Evolutionary conservation across 1,140 invertebrate genomes (phyloP), one percentile per base, ranked within the genome.

Genomic region (Drosophila sulfurigaster): DNA sequence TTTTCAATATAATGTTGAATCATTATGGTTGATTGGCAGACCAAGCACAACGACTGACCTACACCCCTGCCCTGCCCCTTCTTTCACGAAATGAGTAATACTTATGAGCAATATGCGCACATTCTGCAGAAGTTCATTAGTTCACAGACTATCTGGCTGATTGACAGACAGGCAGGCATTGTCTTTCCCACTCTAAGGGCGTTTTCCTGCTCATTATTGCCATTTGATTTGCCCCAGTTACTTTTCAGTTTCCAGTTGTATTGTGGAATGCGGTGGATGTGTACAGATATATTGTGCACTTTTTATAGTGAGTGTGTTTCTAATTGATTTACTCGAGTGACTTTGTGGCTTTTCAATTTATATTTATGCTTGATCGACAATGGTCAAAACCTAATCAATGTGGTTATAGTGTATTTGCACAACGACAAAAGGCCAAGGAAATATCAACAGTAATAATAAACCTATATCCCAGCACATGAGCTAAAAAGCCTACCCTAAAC

Each of bases 11-110:
- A 64, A 78, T 78, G 75, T 76, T 60, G 45, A 85, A 75, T 81
- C 85, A 85, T 89, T 89, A 89, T 71, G 75, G 63, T 78, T 79
- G 78, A 89, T 82, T 85, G 85, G 73, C 82, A 82, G 79, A 74
- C 60, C 56, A 78, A 60, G 45, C 58, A 75, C 51, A 69, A 16
- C 15, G 45, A 2, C n/a, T 15, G n/a, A 4, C 13, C 7, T 11
- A 25, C 20, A 30, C 25, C 10, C 11, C 1, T 30, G 2, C 3
- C 13, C 28, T 32, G 4, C 6, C 48, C 15, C 49, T 51, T 25
- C 1, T 5, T 16, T 13, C 6, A 30, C 2, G 7, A 13, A 16
- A 66, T 32, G 25, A 32, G 28, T 16, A 71, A 35, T 20, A 46
- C 59, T 56, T 49, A 15, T 30, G 11, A 51, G 28, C 62, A 66